Conservation (phyloP, 2,113 vertebrate species). For the Caranx melampygus region DNA sequence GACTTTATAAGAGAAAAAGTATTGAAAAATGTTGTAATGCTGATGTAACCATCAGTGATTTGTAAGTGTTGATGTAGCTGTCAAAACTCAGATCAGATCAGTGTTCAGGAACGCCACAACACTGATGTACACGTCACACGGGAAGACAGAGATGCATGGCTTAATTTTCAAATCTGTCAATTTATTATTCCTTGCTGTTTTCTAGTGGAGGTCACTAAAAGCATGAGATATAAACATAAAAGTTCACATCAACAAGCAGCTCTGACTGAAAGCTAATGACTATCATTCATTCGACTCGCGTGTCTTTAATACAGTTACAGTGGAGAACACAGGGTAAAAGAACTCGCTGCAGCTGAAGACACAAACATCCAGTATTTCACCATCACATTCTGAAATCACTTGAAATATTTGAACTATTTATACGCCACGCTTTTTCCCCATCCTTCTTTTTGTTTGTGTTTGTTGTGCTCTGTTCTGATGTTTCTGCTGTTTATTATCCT, state of each 20-base stretch:
- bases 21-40: conserved; percentile 60
- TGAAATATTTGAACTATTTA: conserved; percentile 84
- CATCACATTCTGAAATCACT: conserved; percentile 78
- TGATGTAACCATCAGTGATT: conserved; percentile 53
- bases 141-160: background rate
- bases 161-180: background rate
- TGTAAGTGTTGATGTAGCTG: conserved; percentile 44
- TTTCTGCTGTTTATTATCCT: conserved; percentile 78
- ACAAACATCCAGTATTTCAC: conserved; percentile 80
- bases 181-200: background rate
- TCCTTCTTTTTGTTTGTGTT: conserved; percentile 72
- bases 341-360: conserved; percentile 65
- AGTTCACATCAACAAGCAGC: background rate
- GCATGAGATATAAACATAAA: background rate
- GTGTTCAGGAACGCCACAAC: conserved; percentile 5
- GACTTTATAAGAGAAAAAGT: conserved; percentile 32
- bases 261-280: background rate
- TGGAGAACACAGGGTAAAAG: conserved; percentile 27
- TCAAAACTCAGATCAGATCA: conserved; percentile 42
- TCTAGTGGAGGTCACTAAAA: background rate
- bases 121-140: background rate
- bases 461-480: conserved; percentile 72
- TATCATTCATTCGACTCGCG: background rate
- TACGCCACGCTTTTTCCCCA: conserved; percentile 44
- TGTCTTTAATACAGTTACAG: conserved; percentile 52